phyloP scores from a whole-genome alignment of 2,888 invertebrate species.

The Pemphredon lugubris region DNA sequence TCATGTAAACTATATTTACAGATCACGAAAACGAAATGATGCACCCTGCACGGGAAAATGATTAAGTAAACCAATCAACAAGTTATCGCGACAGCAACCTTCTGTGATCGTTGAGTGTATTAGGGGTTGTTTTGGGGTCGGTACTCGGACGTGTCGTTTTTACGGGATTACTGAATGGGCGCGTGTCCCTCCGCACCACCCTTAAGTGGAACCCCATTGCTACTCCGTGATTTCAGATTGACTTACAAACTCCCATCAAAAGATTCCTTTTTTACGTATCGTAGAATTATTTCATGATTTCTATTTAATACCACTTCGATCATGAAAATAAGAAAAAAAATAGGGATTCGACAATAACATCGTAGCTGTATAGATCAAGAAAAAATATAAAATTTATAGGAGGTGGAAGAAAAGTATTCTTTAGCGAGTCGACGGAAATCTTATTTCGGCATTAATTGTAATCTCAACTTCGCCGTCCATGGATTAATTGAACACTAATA shows the following conservation, averaged over 20 bases:
- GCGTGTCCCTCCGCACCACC: not conserved
- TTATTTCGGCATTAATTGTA: no score
- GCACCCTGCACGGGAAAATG: not conserved
- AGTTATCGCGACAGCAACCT: constrained; percentile 38
- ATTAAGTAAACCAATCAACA: constrained; percentile 63
- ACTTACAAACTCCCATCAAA: not conserved
- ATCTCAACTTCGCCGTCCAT: no score
- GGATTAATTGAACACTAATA: no score
- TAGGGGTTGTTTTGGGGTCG: not conserved
- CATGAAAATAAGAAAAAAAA: no score
- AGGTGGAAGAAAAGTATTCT: no score
- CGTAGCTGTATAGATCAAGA: no score
- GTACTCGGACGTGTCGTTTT: constrained; percentile 14
- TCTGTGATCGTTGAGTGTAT: not conserved
- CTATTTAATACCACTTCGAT: no score
- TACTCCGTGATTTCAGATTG: not conserved
- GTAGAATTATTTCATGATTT: not conserved
- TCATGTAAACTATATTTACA: no score
- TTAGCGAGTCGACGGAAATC: no score
- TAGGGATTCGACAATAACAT: no score
- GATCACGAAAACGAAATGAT: not conserved
- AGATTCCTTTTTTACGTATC: not conserved
- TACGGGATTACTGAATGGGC: not conserved
- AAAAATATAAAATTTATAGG: no score
- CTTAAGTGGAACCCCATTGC: not conserved